Evolutionary conservation across 2,888 invertebrate species (phyloP).

Genomic region (Lapara coniferarum): DNA sequence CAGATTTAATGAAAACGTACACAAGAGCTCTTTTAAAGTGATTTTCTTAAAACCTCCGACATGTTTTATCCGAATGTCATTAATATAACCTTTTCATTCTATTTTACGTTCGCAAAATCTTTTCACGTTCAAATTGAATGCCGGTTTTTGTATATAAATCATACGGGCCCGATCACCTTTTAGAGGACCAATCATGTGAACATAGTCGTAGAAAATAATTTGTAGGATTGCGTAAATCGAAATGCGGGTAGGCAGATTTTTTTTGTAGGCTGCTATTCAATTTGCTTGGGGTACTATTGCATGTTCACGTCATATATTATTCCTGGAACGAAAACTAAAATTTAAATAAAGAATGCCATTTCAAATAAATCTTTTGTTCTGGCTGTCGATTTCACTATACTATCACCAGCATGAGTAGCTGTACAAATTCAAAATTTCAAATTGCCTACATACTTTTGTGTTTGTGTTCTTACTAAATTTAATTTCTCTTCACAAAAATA

Average conservation of each 20-base stretch:
- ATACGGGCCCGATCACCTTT: slow-evolving; percentile 16
- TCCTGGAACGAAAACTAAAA: too few relatives aligned
- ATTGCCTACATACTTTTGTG: too few relatives aligned
- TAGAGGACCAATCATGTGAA: slow-evolving; percentile 3
- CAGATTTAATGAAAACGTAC: slow-evolving; percentile 14
- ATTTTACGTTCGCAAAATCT: slow-evolving; percentile 4
- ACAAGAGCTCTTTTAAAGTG: background rate
- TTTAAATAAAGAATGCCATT: too few relatives aligned
- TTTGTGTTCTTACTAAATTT: too few relatives aligned
- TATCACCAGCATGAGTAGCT: too few relatives aligned
- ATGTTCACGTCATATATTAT: too few relatives aligned
- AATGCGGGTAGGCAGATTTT: background rate
- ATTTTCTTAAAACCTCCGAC: slow-evolving; percentile 12
- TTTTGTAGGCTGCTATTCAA: background rate
- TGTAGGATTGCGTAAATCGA: background rate
- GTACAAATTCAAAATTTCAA: too few relatives aligned
- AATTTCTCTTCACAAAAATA: too few relatives aligned
- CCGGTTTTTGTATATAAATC: background rate
- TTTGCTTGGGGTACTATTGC: too few relatives aligned
- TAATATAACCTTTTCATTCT: slow-evolving; percentile 19
- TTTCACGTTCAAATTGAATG: slow-evolving; percentile 4
- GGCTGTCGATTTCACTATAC: too few relatives aligned
- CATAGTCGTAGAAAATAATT: background rate
- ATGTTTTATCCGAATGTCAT: slow-evolving; percentile 19
- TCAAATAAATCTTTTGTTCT: too few relatives aligned